Base-by-base conservation (phyloP, 1,140 invertebrate genomes). In the Cydia pomonella region DNA sequence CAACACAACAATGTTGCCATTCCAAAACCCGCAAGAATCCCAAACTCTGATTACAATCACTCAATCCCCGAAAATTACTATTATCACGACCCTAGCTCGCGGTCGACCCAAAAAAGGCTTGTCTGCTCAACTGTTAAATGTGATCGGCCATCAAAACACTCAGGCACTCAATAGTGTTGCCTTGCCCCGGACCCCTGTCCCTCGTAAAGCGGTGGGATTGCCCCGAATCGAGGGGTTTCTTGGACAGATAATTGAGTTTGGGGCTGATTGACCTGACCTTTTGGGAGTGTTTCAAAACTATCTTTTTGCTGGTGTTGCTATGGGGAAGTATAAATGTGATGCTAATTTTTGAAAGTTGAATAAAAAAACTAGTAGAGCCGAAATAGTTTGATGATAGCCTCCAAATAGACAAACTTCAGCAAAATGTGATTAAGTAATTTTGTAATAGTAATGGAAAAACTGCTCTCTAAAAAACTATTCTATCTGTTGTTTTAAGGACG, bases 61-160 rank as follows among this genome's bases (percentile, higher is more conserved):
- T 59, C 53, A 23, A 59, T 59, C 53, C 53, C 53, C 21, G 53
- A 23, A 23, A 23, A 59, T 59, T 9, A 41, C n/a, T 21, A 76
- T 41, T 53, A 74, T 69, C n/a, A 69, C 64, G 63, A 59, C 21
- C 53, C 53, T 59, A 18, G 62, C 10, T 13, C 33, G 29, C 12
- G 29, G n/a, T 27, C 64, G 64, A 69, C 64, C 64, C 29, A 7
- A 69, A 69, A 69, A 69, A 33, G 64, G 63, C 27, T 64, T n/a
- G 25, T 66, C 64, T 10, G 3, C 64, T 33, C 64, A 69, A 41
- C 64, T 69, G 64, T 38, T 41, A 69, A 69, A 69, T 18, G 29
- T 27, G 64, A 69, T 41, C 27, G 64, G 27, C 64, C 64, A 69
- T 69, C 64, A 69, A 69, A 69, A 69, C n/a, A 69, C 64, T 69